These are phyloP conservation scores for Micronisus gabar DNA, from an alignment of 2,113 vertebrate genomes.

Conservation along the genomic window DNA sequence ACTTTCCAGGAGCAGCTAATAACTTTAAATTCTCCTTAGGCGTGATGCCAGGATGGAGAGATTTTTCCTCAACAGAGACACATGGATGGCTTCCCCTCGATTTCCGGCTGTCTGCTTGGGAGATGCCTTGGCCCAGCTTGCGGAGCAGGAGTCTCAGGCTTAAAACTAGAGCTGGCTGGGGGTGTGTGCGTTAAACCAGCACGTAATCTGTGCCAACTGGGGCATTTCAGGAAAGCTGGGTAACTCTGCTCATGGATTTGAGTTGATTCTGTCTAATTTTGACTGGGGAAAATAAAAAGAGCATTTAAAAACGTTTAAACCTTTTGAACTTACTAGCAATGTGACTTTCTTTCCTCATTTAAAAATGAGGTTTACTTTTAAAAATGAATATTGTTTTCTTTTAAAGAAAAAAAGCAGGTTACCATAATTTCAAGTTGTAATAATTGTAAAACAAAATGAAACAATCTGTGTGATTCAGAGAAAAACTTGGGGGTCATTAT, in stretches of 20 bases:
- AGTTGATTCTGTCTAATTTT: not conserved
- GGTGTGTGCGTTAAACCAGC: not conserved
- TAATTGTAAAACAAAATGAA: not conserved
- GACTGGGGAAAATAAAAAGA: not conserved
- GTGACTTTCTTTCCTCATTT: not conserved
- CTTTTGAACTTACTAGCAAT: not conserved
- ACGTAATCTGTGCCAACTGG: rapidly evolving
- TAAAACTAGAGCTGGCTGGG: not conserved
- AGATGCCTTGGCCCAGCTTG: not conserved
- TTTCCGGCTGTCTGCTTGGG: not conserved
- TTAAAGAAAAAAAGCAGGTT: not conserved
- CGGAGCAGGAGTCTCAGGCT: too few species aligned
- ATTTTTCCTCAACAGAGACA: not conserved
- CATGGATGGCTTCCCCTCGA: not conserved
- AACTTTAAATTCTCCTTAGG: not conserved
- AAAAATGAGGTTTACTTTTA: not conserved
- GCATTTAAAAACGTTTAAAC: not conserved
- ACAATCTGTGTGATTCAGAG: not conserved
- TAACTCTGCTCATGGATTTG: not conserved
- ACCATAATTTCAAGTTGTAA: not conserved
- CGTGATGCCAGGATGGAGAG: not conserved
- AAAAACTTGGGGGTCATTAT: not conserved
- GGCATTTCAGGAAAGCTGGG: not conserved
- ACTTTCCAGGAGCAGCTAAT: not conserved
- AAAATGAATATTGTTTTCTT: not conserved